Evolutionary conservation across 2,113 vertebrate species (phyloP), one percentile per base, ranked within the genome.

Genomic region (Pseudorectes ferrugineus): DNA sequence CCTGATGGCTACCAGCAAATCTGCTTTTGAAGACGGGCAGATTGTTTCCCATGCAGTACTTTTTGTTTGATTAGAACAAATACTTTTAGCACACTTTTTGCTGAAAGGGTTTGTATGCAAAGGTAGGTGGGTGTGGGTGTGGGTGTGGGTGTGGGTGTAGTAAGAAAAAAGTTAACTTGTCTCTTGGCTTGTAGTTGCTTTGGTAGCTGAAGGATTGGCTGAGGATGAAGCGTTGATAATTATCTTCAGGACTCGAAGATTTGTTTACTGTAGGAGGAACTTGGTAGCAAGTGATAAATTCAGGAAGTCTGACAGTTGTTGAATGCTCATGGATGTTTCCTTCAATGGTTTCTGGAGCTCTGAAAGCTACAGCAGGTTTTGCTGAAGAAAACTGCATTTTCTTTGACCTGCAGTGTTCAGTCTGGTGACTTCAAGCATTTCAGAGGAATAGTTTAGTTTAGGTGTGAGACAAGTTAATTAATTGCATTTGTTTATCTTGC

Each of bases 101-200:
- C 35, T 61, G 28, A 42, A 43, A 63, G 20, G 11, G 18, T 26
- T 84, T 63, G 1, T 42, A 15, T 52, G 18, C 23, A n/a, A 67
- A 85, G 5, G 33, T 0, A n/a, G n/a, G n/a, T n/a, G n/a, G n/a
- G 0, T 14, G 12, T 31, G 5, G 46, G 2, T 25, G 8, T 28
- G 4, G 35, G 22, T 43, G 1, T 25, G 18, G 36, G 7, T 19
- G 17, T 22, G 2, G 22, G 6, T 33, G 17, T 20, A 12, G 3
- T 38, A 59, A 48, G 61, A 28, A 51, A 52, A 35, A 28, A 49
- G 11, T 6, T 80, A 42, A 35, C n/a, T 51, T 79, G 14, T 51
- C 12, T 45, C 4, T n/a, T 36, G 14, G 17, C 9, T 89, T 55
- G 16, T 23, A 63, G 14, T 62, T 93, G 36, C 49, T 73, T 74